Percentiles rank a stretch among this genome's conserved stretches.
Conservation (phyloP, 2,888 invertebrate species). For the Tholera decimalis region DNA sequence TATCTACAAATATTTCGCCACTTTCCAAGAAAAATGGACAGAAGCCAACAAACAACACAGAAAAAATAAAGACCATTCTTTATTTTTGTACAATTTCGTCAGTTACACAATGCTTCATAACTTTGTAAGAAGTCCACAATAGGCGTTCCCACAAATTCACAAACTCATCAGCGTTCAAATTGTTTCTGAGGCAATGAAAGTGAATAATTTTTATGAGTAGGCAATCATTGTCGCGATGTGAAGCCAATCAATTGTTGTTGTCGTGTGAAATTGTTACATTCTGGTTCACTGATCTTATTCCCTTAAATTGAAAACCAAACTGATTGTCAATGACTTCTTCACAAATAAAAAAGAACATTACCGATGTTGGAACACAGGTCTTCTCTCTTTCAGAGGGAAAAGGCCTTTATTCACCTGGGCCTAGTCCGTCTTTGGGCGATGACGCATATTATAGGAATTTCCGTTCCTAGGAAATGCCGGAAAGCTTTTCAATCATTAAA, state of each 20-base stretch:
- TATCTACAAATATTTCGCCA: constrained; percentile 9
- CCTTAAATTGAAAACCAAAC: too few relatives aligned
- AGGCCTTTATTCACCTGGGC: too few relatives aligned
- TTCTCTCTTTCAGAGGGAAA: too few relatives aligned
- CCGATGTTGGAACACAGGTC: too few relatives aligned
- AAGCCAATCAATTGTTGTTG: constrained; percentile 64
- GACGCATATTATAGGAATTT: too few relatives aligned
- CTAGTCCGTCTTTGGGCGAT: too few relatives aligned
- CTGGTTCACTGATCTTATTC: too few relatives aligned
- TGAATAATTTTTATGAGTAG: constrained; percentile 62
- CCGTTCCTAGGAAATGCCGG: too few relatives aligned
- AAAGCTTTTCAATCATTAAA: too few relatives aligned
- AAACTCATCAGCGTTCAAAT: constrained; percentile 48
- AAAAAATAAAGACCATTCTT: constrained; percentile 35
- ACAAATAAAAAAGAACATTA: too few relatives aligned
- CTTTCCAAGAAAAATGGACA: constrained; percentile 15
- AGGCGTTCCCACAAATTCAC: constrained; percentile 43
- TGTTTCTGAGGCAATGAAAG: constrained; percentile 71
- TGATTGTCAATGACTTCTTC: too few relatives aligned
- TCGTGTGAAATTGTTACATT: constrained; percentile 66
- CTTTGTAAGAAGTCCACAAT: constrained; percentile 55
- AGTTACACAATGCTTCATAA: constrained; percentile 58
- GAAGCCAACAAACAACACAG: background rate
- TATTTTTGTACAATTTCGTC: constrained; percentile 13
- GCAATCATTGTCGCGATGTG: constrained; percentile 63